These are phyloP conservation scores for Coregonus suidteri DNA, from an alignment of 2,797 vertebrate genomes.

Conservation along the genomic window DNA sequence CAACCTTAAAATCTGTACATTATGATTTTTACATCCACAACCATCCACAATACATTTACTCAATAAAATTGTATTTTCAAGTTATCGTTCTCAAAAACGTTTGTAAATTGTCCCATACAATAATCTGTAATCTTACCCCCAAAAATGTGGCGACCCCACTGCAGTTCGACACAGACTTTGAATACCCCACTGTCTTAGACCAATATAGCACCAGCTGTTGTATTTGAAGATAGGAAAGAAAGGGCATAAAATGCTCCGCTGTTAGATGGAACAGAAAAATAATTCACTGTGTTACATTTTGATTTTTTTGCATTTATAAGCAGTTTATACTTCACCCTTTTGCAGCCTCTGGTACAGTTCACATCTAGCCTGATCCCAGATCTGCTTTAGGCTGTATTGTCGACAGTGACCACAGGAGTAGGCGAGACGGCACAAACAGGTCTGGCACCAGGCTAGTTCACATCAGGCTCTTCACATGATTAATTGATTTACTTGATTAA, in stretches of 20 bases:
- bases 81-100: too few relatives aligned
- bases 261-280: background rate
- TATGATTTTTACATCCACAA: too few relatives aligned
- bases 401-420: background rate
- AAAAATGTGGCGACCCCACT: too few relatives aligned
- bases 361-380: constrained; percentile 7
- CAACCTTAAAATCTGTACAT: too few relatives aligned
- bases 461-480: constrained; percentile 46
- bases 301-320: constrained; percentile 25
- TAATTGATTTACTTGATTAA: constrained; percentile 43
- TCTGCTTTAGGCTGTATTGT: background rate
- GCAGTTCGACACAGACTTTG: too few relatives aligned
- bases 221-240: constrained; percentile 25
- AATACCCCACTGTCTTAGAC: constrained; percentile 1
- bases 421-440: background rate
- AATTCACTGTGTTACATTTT: constrained; percentile 32
- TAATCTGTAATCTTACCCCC: too few relatives aligned
- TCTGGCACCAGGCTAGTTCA: background rate
- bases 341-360: constrained; percentile 59
- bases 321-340: constrained; percentile 20
- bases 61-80: too few relatives aligned
- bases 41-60: too few relatives aligned
- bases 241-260: background rate
- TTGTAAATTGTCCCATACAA: too few relatives aligned
- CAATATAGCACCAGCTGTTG: constrained; percentile 28